These are phyloP conservation scores for Euzetes globulus DNA, from an alignment of 2,888 invertebrate species.

Conservation along the genomic window DNA sequence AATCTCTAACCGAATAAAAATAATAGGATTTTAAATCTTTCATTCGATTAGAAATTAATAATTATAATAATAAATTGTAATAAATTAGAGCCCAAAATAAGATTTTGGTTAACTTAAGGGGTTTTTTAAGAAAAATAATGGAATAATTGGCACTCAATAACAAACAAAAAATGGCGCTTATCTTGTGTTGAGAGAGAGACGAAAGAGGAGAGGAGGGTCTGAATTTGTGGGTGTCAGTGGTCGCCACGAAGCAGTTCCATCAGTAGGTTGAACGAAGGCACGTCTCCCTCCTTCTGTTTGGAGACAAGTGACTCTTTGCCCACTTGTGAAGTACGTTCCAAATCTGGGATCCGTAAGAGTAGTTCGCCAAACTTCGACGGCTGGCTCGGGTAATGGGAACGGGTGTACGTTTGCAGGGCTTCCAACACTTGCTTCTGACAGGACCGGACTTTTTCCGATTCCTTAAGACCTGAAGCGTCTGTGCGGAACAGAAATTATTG, in stretches of 20 bases:
- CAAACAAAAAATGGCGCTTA: slow-evolving; percentile 10
- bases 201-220: background rate
- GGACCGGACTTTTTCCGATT: slow-evolving; percentile 85
- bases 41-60: background rate
- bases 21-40: background rate
- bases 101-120: background rate
- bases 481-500: too few relatives aligned
- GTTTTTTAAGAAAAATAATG: background rate
- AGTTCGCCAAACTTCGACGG: slow-evolving; percentile 93
- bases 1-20: too few relatives aligned
- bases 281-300: slow-evolving; percentile 79
- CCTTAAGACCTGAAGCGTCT: slow-evolving; percentile 86
- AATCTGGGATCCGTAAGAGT: slow-evolving; percentile 81
- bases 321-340: slow-evolving; percentile 88
- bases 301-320: slow-evolving; percentile 85
- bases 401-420: slow-evolving; percentile 82
- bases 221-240: slow-evolving; percentile 52
- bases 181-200: background rate
- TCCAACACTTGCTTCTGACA: slow-evolving; percentile 90
- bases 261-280: slow-evolving; percentile 82
- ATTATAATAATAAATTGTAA: background rate
- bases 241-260: slow-evolving; percentile 92
- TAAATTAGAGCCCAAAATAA: background rate
- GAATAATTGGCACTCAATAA: slow-evolving; percentile 21
- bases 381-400: slow-evolving; percentile 80